Evolutionary conservation across 2,113 vertebrate species (phyloP).

Genomic region (Catharus fuscescens): DNA sequence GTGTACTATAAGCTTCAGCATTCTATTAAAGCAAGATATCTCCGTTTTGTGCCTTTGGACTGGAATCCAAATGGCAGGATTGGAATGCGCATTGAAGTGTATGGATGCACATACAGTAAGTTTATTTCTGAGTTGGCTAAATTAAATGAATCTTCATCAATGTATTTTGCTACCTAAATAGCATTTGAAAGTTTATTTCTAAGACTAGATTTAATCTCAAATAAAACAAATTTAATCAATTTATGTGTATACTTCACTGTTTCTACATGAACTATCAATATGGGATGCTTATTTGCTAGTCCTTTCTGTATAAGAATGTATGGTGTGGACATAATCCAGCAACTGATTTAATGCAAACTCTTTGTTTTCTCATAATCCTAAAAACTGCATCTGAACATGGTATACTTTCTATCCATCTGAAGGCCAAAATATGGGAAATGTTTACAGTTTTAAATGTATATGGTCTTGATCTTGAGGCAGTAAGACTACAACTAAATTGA

Average conservation of each 20-base stretch:
- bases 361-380: neutral
- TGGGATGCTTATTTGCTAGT: neutral
- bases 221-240: neutral
- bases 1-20: slow-evolving; percentile 83
- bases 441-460: neutral
- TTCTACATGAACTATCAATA: neutral
- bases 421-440: neutral
- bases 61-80: slow-evolving; percentile 87
- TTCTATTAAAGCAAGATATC: slow-evolving; percentile 82
- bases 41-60: slow-evolving; percentile 83
- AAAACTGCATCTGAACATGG: neutral
- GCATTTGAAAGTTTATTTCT: neutral
- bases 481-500: neutral
- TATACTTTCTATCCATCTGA: neutral
- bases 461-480: neutral
- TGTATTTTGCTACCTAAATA: neutral
- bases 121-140: slow-evolving; percentile 19
- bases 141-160: neutral
- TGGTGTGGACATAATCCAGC: neutral
- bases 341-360: neutral
- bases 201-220: neutral
- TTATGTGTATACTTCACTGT: neutral
- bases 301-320: neutral
- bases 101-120: slow-evolving; percentile 88
- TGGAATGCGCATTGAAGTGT: slow-evolving; percentile 85